Evolutionary conservation across 2,797 vertebrate genomes (phyloP).

Genomic region (Selene dorsalis): DNA sequence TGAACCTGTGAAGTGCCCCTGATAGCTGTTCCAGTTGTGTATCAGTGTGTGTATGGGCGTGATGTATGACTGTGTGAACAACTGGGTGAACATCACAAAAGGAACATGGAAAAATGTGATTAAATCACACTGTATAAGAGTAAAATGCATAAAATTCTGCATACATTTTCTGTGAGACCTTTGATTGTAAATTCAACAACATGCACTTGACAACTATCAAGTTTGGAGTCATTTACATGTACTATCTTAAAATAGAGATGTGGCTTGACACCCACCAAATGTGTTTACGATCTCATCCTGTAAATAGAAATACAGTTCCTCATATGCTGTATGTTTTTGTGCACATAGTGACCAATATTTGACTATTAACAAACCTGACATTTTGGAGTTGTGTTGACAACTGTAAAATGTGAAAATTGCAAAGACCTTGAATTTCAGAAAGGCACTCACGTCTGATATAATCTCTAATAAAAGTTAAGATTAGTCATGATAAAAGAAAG

Average conservation of each 20-base stretch:
- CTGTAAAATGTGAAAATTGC: neutral
- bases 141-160: neutral
- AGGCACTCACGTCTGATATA: neutral
- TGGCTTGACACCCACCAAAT: neutral
- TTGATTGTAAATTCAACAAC: neutral
- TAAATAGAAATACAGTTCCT: neutral
- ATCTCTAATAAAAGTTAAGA: neutral
- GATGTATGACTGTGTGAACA: no score
- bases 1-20: no score
- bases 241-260: slow-evolving; percentile 16
- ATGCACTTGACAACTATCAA: neutral
- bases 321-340: neutral
- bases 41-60: no score
- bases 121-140: neutral
- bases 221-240: neutral
- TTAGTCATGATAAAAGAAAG: neutral
- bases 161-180: neutral
- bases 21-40: no score
- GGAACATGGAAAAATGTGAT: neutral
- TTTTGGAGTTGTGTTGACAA: neutral
- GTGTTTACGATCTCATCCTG: slow-evolving; percentile 5
- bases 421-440: neutral
- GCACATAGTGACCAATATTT: neutral
- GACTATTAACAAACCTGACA: neutral
- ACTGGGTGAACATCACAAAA: no score